A percentile compares a stretch with the other conserved stretches of the same genome.
Conservation (phyloP, 2,888 invertebrate genomes). For the Antheraea yamamai region DNA sequence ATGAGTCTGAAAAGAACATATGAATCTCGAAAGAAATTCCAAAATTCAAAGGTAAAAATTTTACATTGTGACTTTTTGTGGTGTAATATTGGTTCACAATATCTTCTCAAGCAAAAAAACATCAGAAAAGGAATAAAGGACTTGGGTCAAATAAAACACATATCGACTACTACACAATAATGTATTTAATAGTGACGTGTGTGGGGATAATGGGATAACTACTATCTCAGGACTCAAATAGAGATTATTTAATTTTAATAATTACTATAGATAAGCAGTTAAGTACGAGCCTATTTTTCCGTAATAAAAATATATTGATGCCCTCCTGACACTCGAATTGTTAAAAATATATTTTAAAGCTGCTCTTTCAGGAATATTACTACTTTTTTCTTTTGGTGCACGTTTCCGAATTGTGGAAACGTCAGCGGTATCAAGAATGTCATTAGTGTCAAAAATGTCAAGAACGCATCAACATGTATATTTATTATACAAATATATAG, state of each 20-base stretch:
- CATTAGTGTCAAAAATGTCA: constrained; percentile 13
- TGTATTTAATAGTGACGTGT: constrained; percentile 67
- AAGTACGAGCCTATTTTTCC: constrained; percentile 36
- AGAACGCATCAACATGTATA: constrained; percentile 18
- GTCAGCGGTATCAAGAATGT: background rate
- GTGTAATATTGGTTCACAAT: background rate
- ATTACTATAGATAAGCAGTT: constrained; percentile 30
- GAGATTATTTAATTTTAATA: background rate
- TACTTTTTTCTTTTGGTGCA: background rate
- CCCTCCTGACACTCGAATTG: constrained; percentile 26
- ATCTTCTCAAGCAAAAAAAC: background rate
- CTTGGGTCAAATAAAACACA: constrained; percentile 49
- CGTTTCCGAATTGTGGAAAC: background rate
- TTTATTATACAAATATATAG: constrained; percentile 21
- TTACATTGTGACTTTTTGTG: background rate
- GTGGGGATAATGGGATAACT: constrained; percentile 38
- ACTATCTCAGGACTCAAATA: constrained; percentile 40
- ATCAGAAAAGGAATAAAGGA: background rate
- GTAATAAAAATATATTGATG: constrained; percentile 30
- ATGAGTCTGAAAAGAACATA: no score
- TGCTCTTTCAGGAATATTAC: background rate
- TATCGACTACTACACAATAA: constrained; percentile 63
- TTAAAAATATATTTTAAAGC: background rate
- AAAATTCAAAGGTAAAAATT: background rate
- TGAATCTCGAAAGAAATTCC: no score